Percentiles rank a stretch among this genome's conserved stretches.
These are phyloP conservation scores for Ceramica pisi DNA, from an alignment of 2,888 invertebrate genomes.

Conservation along the genomic window DNA sequence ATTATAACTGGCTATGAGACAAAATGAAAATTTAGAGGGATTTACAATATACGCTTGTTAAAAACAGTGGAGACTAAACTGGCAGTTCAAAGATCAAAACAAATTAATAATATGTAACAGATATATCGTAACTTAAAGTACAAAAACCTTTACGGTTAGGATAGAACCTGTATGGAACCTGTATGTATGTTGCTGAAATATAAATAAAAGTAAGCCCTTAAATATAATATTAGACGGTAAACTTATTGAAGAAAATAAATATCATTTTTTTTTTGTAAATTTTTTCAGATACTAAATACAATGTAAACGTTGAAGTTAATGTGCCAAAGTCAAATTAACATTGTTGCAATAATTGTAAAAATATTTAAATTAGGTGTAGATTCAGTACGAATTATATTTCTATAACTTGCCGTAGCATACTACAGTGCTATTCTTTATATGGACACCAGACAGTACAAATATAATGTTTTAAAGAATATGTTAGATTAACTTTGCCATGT, in stretches of 20 bases:
- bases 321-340: slow-evolving; percentile 84
- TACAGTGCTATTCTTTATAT: slow-evolving; percentile 43
- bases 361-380: slow-evolving; percentile 65
- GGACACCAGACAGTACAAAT: slow-evolving; percentile 50
- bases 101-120: slow-evolving; percentile 25
- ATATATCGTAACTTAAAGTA: slow-evolving; percentile 31
- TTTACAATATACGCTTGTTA: slow-evolving; percentile 44
- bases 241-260: slow-evolving; percentile 38
- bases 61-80: slow-evolving; percentile 8
- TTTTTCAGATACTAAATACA: slow-evolving; percentile 52
- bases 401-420: slow-evolving; percentile 62
- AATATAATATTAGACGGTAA: slow-evolving; percentile 30
- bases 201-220: slow-evolving; percentile 30
- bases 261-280: slow-evolving; percentile 43
- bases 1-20: slow-evolving; percentile 78
- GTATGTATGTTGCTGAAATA: slow-evolving; percentile 30
- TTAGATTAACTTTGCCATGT: slow-evolving; percentile 49
- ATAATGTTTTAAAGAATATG: slow-evolving; percentile 42
- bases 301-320: slow-evolving; percentile 71
- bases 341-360: slow-evolving; percentile 80
- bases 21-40: slow-evolving; percentile 63
- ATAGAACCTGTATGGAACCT: slow-evolving; percentile 27
- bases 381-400: slow-evolving; percentile 61
- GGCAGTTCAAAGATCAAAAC: slow-evolving; percentile 26
- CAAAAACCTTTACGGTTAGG: slow-evolving; percentile 39